Evolutionary conservation across 53 echinoderm and acorn worm genomes (phyloP).

Genomic region (Arbacia lixula): DNA sequence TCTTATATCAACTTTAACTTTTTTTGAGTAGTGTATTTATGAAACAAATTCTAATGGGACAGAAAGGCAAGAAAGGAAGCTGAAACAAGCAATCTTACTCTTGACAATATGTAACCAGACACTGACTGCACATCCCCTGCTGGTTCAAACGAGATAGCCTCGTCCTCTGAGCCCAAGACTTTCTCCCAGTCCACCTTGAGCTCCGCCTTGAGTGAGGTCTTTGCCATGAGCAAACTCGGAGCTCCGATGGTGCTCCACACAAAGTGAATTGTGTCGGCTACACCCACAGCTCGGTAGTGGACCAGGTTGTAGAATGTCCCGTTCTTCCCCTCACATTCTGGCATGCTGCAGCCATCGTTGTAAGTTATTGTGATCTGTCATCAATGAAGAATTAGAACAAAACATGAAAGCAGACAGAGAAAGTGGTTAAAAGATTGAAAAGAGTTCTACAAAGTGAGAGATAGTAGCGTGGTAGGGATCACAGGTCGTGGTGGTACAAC

Average conservation of each 20-base stretch:
- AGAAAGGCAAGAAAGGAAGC: no score
- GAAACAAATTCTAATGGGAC: no score
- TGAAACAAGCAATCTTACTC: constrained; percentile 54
- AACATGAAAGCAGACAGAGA: no score
- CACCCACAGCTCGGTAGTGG: constrained; percentile 74
- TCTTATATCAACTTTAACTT: no score
- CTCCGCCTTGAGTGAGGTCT: constrained; percentile 58
- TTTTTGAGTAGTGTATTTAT: no score
- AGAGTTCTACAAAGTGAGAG: no score
- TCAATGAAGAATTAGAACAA: not conserved
- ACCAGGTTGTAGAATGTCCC: constrained; percentile 68
- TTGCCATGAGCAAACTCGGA: constrained; percentile 72
- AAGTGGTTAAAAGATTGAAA: no score
- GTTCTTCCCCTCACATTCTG: constrained; percentile 58
- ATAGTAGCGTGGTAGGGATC: no score
- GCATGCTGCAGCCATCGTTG: constrained; percentile 81
- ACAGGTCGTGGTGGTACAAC: no score
- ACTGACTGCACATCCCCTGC: constrained; percentile 59
- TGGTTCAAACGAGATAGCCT: constrained; percentile 72
- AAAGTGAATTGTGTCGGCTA: constrained; percentile 78
- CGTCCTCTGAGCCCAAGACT: not conserved
- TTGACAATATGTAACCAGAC: constrained; percentile 72
- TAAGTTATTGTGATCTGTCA: constrained; percentile 74
- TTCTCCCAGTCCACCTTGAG: constrained; percentile 80
- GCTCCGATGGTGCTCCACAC: constrained; percentile 94